Evolutionary conservation across 2,797 vertebrate species (phyloP).

Genomic region (Protosalanx chinensis): DNA sequence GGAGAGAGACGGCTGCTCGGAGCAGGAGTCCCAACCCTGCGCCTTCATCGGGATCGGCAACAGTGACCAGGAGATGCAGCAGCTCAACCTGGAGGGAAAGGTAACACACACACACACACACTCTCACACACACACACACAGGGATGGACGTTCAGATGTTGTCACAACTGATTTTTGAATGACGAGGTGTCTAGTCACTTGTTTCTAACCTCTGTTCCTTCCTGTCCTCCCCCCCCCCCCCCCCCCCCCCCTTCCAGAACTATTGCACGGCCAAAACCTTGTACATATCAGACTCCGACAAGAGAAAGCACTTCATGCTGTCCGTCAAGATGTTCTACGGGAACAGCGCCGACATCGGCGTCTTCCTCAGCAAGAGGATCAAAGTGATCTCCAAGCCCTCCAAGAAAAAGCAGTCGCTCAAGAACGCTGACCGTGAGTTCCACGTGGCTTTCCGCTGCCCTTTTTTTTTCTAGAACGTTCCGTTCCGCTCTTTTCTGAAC

Average conservation of each 20-base stretch:
- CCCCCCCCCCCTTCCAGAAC: conserved; percentile 74
- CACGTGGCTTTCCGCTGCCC: no score
- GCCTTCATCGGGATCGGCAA: conserved; percentile 99
- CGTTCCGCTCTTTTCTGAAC: no score
- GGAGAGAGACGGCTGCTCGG: conserved; percentile 94
- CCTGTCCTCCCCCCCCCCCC: not conserved
- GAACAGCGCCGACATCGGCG: conserved; percentile 96
- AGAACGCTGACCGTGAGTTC: conserved; percentile 96
- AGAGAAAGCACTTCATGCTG: conserved; percentile 99
- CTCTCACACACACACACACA: not conserved
- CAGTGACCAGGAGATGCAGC: conserved; percentile 99
- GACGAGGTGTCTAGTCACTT: not conserved
- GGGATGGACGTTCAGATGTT: no score
- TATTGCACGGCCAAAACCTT: conserved; percentile 99
- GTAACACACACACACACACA: conserved; percentile 58
- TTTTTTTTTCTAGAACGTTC: no score
- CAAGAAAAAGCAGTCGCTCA: conserved; percentile 99
- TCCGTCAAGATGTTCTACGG: conserved; percentile 99
- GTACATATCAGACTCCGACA: conserved; percentile 99
- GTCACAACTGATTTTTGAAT: no score
- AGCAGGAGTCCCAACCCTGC: conserved; percentile 97
- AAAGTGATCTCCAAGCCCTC: conserved; percentile 99
- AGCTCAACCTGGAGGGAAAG: conserved; percentile 98
- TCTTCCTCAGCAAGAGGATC: conserved; percentile 98
- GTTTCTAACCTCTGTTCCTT: not conserved